These are phyloP conservation scores for Epinotia ramella DNA, from an alignment of 2,888 invertebrate genomes.

Conservation along the genomic window DNA sequence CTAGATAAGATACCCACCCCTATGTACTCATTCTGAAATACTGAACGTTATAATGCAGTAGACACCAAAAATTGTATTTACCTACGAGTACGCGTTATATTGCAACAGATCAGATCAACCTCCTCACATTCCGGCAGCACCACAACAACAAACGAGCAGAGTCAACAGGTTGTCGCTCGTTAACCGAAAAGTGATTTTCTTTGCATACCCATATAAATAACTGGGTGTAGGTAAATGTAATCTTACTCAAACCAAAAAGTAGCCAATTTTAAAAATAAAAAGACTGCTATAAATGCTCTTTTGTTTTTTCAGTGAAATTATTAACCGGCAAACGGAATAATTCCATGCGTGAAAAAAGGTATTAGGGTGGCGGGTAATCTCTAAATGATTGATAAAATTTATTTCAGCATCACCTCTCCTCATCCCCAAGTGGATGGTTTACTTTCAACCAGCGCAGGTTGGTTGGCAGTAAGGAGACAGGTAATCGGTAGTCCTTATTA, in stretches of 20 bases:
- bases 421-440: conserved; percentile 59
- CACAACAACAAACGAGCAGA: not conserved
- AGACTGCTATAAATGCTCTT: not conserved
- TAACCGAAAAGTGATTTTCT: not conserved
- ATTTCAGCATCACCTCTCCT: conserved; percentile 70
- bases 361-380: conserved; percentile 55
- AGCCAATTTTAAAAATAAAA: conserved; percentile 19
- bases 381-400: conserved; percentile 63
- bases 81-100: too few relatives aligned
- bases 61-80: too few relatives aligned
- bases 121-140: too few relatives aligned
- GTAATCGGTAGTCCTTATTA: conserved; percentile 75
- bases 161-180: not conserved
- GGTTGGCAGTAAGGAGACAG: conserved; percentile 77
- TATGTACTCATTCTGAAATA: not conserved
- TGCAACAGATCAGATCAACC: too few relatives aligned
- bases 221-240: not conserved
- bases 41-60: not conserved
- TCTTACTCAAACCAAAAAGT: not conserved
- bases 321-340: conserved; percentile 49
- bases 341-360: conserved; percentile 55
- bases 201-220: not conserved
- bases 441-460: conserved; percentile 76
- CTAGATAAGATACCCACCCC: not conserved
- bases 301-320: conserved; percentile 11